Evolutionary conservation across 1,140 invertebrate genomes (phyloP).

Genomic region (Drosophila ogumai): DNA sequence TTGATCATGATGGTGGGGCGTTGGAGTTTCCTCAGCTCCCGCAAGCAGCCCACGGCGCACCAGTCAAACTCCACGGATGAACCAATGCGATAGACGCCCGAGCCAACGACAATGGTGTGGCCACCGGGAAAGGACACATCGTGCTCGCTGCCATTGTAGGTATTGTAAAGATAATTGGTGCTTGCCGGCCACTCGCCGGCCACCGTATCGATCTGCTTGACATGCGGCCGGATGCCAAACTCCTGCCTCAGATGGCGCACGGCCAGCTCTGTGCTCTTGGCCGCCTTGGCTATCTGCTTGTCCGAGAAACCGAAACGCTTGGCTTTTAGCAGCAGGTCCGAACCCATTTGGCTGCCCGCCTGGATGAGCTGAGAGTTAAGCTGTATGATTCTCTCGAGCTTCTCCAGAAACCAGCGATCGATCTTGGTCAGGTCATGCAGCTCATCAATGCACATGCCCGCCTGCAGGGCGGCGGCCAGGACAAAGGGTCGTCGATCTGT

Average conservation of each 20-base stretch:
- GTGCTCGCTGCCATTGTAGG: slow-evolving; percentile 95
- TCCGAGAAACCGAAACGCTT: slow-evolving; percentile 99
- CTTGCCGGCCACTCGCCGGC: slow-evolving; percentile 99
- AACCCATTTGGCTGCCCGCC: slow-evolving; percentile 86
- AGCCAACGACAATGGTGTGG: slow-evolving; percentile 95
- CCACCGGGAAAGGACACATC: slow-evolving; percentile 94
- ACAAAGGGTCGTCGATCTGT: slow-evolving; percentile 99
- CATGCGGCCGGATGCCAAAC: slow-evolving; percentile 91
- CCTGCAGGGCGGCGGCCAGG: slow-evolving; percentile 95
- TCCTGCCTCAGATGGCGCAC: slow-evolving; percentile 91
- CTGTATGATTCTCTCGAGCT: slow-evolving; percentile 96
- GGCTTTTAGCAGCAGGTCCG: slow-evolving; percentile 90
- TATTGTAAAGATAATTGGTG: slow-evolving; percentile 99
- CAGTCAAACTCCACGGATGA: slow-evolving; percentile 99
- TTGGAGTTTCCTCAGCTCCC: slow-evolving; percentile 93
- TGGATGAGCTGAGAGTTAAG: slow-evolving; percentile 87
- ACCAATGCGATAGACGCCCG: slow-evolving; percentile 99
- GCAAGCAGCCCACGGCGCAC: slow-evolving; percentile 98
- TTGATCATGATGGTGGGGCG: slow-evolving; percentile 99
- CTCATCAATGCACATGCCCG: slow-evolving; percentile 92
- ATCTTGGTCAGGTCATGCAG: slow-evolving; percentile 98
- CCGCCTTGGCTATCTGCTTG: slow-evolving; percentile 95
- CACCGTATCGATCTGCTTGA: slow-evolving; percentile 99
- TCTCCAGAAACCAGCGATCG: slow-evolving; percentile 98
- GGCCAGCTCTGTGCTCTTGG: slow-evolving; percentile 94